Percentiles rank a stretch among this genome's conserved stretches.
phyloP scores from a whole-genome alignment of 2,797 vertebrate species.

The Lates japonicus region DNA sequence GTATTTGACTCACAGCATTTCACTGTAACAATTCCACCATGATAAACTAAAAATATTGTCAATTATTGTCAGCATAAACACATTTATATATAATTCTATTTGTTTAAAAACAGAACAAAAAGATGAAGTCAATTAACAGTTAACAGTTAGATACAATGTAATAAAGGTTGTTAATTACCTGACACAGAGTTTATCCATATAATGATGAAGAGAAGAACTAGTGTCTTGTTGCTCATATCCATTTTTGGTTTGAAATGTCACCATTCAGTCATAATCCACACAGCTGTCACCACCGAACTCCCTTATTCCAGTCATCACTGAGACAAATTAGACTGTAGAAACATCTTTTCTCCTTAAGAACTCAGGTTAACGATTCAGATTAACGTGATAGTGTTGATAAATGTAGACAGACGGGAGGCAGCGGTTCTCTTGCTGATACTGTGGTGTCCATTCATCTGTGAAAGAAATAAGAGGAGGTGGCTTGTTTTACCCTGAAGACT shows the following conservation, averaged over 20 bases:
- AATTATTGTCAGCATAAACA: background rate
- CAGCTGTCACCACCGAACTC: background rate
- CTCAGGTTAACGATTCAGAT: background rate
- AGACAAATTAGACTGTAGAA: background rate
- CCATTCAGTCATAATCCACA: slow-evolving; percentile 34
- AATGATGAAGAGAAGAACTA: slow-evolving; percentile 50
- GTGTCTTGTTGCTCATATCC: slow-evolving; percentile 57
- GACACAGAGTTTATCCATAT: slow-evolving; percentile 44
- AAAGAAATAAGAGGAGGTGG: background rate
- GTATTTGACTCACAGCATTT: background rate
- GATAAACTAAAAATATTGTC: background rate
- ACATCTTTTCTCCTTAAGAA: background rate
- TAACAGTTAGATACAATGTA: background rate
- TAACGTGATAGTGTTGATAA: background rate
- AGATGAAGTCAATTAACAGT: background rate
- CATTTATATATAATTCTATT: too few species aligned
- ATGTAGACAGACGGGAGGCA: background rate
- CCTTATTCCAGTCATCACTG: slow-evolving; percentile 6
- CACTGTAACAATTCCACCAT: background rate
- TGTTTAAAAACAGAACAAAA: background rate
- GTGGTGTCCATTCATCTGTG: background rate
- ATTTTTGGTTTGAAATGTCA: slow-evolving; percentile 51
- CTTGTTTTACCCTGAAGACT: background rate
- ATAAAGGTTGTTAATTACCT: slow-evolving; percentile 73
- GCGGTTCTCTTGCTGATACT: background rate